phyloP scores from a whole-genome alignment of 2,113 vertebrate genomes.

The Galeopterus variegatus region DNA sequence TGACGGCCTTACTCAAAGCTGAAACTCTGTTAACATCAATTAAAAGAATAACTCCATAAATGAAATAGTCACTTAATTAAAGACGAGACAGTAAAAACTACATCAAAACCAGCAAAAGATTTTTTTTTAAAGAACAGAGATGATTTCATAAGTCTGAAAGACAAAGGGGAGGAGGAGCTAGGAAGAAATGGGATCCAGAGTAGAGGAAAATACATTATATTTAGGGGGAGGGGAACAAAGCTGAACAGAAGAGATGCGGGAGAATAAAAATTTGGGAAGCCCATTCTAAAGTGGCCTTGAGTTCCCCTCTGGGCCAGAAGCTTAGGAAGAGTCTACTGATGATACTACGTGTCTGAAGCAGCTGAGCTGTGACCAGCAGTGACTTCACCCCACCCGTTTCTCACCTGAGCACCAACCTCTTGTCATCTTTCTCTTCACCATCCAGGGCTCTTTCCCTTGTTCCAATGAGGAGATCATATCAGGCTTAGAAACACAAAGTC shows the following conservation, averaged over 20 bases:
- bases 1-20: background rate
- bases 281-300: fast-evolving
- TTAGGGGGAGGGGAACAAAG: too few species aligned
- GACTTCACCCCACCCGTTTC: fast-evolving
- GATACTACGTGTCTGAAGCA: fast-evolving
- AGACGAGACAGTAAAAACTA: background rate
- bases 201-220: background rate
- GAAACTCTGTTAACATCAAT: background rate
- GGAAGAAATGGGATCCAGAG: fast-evolving
- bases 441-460: constrained; percentile 55
- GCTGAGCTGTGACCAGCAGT: fast-evolving
- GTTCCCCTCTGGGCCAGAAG: fast-evolving
- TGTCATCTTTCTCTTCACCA: background rate
- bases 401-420: constrained; percentile 15
- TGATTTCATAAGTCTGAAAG: fast-evolving
- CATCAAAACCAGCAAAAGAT: too few species aligned
- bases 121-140: background rate
- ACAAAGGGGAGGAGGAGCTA: background rate
- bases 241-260: fast-evolving
- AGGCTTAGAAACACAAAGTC: constrained; percentile 76
- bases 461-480: constrained; percentile 68
- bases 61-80: too few species aligned
- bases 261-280: fast-evolving
- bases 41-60: too few species aligned
- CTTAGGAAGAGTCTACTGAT: background rate